Base-by-base conservation (phyloP, 2,797 vertebrate species). In the Myripristis jacobus region DNA sequence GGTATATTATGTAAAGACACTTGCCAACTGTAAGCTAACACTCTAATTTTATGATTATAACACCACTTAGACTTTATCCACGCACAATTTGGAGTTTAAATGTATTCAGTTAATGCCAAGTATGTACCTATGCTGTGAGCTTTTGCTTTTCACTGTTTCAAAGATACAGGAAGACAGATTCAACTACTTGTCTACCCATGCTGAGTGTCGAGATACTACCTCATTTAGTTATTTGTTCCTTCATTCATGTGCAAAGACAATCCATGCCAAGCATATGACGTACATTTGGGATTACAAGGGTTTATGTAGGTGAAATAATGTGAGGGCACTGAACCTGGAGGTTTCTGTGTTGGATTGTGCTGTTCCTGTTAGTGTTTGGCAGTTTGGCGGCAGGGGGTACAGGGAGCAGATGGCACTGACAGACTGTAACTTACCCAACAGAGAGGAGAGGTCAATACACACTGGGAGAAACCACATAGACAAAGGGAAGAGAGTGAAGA, bases 321-420 rank as follows among this genome's bases (percentile, higher is more conserved):
- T 83, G 41, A 67, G 65, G 66, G 74, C 85, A 82, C 58, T 90
- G 84, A 86, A 85, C 87, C 89, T 84, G 81, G 77, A 82, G 81
- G 68, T 73, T 52, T 24, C 38, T 59, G 73, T 75, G 66, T 75
- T 79, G 68, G 73, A 78, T 78, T 29, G 29, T 31, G 25, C 79
- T 71, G 77, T 69, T 83, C 78, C 70, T 72, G 77, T 79, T 72
- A 67, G 86, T 84, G 88, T 88, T 86, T 63, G 50, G 46, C 88
- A 89, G 84, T 86, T 87, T 90, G 89, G 77, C 75, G 53, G 82
- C 80, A 52, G 91, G 92, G 90, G 92, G 89, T 80, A 71, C 66
- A 68, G 65, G 77, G 79, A 94, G 90, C 94, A 95, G 94, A 94
- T 95, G 94, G 93, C 83, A 79, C 83, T 92, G 94, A 92, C 94